phyloP scores from a whole-genome alignment of 2,113 vertebrate species.

The Aptenodytes patagonicus region DNA sequence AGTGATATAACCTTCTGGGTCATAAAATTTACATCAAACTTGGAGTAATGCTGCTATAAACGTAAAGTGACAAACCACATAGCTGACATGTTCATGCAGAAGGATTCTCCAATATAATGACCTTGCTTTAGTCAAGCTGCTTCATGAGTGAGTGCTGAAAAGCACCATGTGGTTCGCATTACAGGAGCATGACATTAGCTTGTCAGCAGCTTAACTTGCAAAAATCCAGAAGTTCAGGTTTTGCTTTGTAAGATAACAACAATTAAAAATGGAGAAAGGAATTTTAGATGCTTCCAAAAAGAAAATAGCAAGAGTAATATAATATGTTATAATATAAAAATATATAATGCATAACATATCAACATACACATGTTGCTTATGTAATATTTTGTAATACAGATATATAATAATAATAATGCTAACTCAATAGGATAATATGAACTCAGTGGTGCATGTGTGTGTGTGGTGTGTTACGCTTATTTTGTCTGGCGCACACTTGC shows the following conservation, averaged over 20 bases:
- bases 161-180: neutral
- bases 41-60: conserved; percentile 21
- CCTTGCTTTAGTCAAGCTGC: conserved; percentile 52
- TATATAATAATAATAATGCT: neutral
- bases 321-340: neutral
- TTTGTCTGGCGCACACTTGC: neutral
- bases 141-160: neutral
- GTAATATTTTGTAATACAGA: neutral
- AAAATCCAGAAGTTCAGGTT: neutral
- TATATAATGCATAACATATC: neutral
- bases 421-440: neutral
- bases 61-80: neutral
- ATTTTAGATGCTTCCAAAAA: neutral
- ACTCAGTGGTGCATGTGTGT: neutral
- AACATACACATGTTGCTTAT: neutral
- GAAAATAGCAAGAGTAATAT: neutral
- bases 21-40: conserved; percentile 17
- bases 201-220: neutral
- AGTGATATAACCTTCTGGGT: conserved; percentile 23
- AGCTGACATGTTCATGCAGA: neutral
- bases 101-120: neutral
- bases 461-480: neutral
- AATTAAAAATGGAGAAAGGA: neutral
- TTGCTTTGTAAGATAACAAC: neutral
- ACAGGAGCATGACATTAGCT: neutral